phyloP scores from a whole-genome alignment of 2,888 invertebrate species.

The Dorcus parallelipipedus region DNA sequence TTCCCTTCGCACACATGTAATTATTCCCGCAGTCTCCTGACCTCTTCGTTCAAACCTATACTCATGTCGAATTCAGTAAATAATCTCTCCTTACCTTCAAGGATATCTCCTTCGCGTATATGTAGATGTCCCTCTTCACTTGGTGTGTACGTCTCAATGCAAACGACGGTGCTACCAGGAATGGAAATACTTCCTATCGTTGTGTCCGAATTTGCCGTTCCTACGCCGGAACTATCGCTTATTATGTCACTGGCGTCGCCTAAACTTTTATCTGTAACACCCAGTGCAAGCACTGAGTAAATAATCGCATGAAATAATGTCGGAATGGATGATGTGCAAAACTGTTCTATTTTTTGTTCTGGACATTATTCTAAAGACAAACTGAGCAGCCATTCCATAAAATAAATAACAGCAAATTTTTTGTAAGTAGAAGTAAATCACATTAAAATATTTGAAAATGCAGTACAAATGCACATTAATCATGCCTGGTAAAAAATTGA shows the following conservation, averaged over 20 bases:
- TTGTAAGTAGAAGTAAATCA: neutral
- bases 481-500: slow-evolving; percentile 1
- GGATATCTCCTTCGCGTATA: slow-evolving; percentile 84
- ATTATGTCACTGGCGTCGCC: slow-evolving; percentile 88
- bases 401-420: neutral
- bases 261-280: slow-evolving; percentile 80
- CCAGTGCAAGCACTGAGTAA: slow-evolving; percentile 47
- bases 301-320: slow-evolving; percentile 7
- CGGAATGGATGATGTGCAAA: neutral
- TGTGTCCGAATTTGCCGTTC: slow-evolving; percentile 84
- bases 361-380: neutral
- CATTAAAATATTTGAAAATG: slow-evolving; percentile 11
- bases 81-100: slow-evolving; percentile 66
- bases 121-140: slow-evolving; percentile 72
- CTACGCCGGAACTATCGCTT: slow-evolving; percentile 89
- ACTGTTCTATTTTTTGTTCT: neutral
- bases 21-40: too few species aligned
- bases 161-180: slow-evolving; percentile 81
- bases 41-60: too few species aligned
- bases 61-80: neutral
- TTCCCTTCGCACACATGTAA: too few species aligned
- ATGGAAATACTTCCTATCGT: slow-evolving; percentile 73
- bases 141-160: slow-evolving; percentile 77
- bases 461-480: slow-evolving; percentile 17
- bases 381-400: slow-evolving; percentile 6